These are phyloP conservation scores for Hyla sarda DNA, from an alignment of 2,113 vertebrate genomes.

Conservation along the genomic window DNA sequence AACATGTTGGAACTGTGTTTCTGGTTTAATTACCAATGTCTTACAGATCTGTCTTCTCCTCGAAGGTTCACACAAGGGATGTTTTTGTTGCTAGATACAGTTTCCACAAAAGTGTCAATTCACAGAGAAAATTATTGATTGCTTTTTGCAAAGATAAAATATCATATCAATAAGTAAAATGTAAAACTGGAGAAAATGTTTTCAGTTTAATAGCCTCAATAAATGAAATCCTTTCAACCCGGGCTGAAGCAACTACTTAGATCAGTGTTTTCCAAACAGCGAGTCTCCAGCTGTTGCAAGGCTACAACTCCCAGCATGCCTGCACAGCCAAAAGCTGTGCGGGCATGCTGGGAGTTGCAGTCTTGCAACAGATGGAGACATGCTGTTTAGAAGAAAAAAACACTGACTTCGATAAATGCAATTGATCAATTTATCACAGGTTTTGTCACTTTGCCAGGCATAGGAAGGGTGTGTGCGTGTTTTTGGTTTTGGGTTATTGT, in stretches of 20 bases:
- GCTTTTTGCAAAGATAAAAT: background rate
- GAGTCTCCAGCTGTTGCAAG: too few relatives aligned
- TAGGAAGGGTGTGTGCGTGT: background rate
- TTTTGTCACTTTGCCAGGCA: background rate
- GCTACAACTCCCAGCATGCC: too few relatives aligned
- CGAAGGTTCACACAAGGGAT: background rate
- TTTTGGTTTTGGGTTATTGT: too few relatives aligned
- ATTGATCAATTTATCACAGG: too few relatives aligned
- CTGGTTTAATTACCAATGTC: slow-evolving; percentile 27
- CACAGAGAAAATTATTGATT: background rate
- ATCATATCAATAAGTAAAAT: background rate
- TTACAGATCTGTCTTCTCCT: background rate
- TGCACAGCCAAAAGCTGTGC: too few relatives aligned
- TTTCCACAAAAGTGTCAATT: background rate
- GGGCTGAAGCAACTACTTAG: too few relatives aligned
- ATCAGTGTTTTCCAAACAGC: too few relatives aligned
- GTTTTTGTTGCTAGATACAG: background rate
- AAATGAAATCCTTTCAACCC: too few relatives aligned
- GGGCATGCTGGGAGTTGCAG: too few relatives aligned
- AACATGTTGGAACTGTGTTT: slow-evolving; percentile 15
- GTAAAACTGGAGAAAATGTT: background rate
- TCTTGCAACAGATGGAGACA: too few relatives aligned
- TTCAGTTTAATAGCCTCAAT: too few relatives aligned
- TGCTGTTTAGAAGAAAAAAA: background rate
- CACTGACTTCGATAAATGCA: too few relatives aligned